A percentile compares a stretch with the other conserved stretches of the same genome.
Conservation (phyloP, 2,797 vertebrate genomes). For the Tenualosa ilisha region DNA sequence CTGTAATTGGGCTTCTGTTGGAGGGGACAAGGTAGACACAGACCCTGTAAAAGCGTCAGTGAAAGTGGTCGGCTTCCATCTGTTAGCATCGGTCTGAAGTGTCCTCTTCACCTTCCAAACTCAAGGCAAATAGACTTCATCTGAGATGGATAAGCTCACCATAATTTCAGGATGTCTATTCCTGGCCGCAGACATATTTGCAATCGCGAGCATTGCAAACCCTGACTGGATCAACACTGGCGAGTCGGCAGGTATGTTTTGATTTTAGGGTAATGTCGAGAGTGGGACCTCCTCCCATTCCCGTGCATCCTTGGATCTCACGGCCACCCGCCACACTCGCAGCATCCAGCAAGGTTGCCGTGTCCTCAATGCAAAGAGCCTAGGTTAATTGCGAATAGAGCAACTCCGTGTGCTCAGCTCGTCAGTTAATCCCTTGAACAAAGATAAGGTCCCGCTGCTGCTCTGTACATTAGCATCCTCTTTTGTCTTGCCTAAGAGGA, state of each 20-base stretch:
- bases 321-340: neutral
- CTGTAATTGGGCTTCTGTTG: conserved; percentile 58
- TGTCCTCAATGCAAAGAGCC: conserved; percentile 7
- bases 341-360: conserved; percentile 19
- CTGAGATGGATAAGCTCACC: conserved; percentile 95
- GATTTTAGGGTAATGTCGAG: neutral
- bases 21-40: conserved; percentile 69
- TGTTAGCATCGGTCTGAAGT: conserved; percentile 8
- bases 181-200: conserved; percentile 98
- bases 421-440: conserved; percentile 15
- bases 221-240: conserved; percentile 99
- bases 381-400: conserved; percentile 17
- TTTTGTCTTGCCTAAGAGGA: neutral
- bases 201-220: conserved; percentile 97
- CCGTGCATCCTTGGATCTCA: neutral
- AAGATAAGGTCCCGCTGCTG: conserved; percentile 20
- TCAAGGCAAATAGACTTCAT: conserved; percentile 29
- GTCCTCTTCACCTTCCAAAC: conserved; percentile 37
- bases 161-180: conserved; percentile 99
- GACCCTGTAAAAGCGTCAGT: conserved; percentile 56
- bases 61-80: conserved; percentile 23
- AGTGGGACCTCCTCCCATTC: conserved; percentile 2
- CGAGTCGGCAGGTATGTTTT: conserved; percentile 88
- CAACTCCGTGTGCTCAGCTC: neutral
- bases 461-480: conserved; percentile 17